These are phyloP conservation scores for Scaptomyza parva DNA, from an alignment of 2,888 invertebrate species.

Conservation along the genomic window DNA sequence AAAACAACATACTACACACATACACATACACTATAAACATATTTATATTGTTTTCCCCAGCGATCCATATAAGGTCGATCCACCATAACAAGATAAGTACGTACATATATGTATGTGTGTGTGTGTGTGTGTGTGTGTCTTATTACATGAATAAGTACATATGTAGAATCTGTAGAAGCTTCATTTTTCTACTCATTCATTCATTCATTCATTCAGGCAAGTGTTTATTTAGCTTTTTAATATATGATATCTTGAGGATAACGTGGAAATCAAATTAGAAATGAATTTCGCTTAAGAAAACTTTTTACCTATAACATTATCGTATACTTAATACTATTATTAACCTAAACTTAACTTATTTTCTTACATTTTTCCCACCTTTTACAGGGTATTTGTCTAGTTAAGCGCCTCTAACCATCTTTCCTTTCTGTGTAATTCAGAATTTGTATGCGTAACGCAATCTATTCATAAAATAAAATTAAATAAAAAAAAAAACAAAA, in stretches of 20 bases:
- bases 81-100: slow-evolving; percentile 28
- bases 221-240: not conserved
- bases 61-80: slow-evolving; percentile 54
- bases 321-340: too few relatives aligned
- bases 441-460: slow-evolving; percentile 80
- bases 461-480: slow-evolving; percentile 81
- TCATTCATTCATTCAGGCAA: not conserved
- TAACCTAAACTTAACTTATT: not conserved
- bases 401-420: not conserved
- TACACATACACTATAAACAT: too few relatives aligned
- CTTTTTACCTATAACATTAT: too few relatives aligned
- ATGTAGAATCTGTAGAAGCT: not conserved
- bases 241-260: slow-evolving; percentile 44
- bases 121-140: not conserved
- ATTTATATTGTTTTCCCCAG: slow-evolving; percentile 11
- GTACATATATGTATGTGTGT: not conserved
- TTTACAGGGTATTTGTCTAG: slow-evolving; percentile 18
- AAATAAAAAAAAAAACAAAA: slow-evolving; percentile 70
- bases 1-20: not conserved
- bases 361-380: not conserved
- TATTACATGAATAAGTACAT: slow-evolving; percentile 1
- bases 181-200: slow-evolving; percentile 41
- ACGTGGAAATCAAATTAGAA: not conserved
- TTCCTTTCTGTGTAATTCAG: slow-evolving; percentile 18
- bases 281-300: not conserved